Conservation (phyloP, 2,113 vertebrate genomes). For the Psophia crepitans region DNA sequence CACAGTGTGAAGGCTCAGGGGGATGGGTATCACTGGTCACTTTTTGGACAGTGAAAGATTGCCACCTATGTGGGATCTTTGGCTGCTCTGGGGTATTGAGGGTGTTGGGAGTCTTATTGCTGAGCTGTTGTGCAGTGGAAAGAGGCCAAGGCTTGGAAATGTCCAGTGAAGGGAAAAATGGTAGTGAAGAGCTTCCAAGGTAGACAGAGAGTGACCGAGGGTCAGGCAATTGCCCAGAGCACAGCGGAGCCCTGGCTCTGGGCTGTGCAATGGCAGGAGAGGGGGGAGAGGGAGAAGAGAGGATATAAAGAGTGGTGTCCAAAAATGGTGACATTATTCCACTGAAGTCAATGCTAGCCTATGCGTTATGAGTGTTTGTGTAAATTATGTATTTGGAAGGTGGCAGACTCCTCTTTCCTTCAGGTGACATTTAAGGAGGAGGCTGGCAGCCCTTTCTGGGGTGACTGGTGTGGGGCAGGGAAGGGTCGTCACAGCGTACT, state of each 20-base stretch:
- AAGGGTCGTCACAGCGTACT: not conserved
- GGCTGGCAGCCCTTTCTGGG: not conserved
- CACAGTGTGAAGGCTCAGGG: rapidly evolving
- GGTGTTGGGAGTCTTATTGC: not conserved
- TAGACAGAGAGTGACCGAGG: not conserved
- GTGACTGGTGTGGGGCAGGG: not conserved
- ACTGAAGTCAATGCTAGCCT: not conserved
- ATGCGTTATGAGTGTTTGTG: not conserved
- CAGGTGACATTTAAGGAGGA: not conserved
- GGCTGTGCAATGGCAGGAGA: not conserved
- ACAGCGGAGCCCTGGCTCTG: not conserved
- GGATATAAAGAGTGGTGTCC: not conserved
- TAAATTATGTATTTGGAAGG: not conserved
- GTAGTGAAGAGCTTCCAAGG: not conserved
- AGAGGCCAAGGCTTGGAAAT: not conserved
- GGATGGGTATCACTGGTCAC: not conserved
- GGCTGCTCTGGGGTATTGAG: not conserved
- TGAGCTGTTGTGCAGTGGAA: not conserved
- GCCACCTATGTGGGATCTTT: not conserved
- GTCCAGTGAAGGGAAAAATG: not conserved
- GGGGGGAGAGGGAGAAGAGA: not conserved
- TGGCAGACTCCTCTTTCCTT: not conserved
- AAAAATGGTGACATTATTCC: not conserved
- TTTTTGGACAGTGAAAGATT: not conserved
- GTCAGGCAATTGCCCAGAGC: not conserved